phyloP scores from a whole-genome alignment of 2,888 invertebrate genomes.

The Drosophila differens region DNA sequence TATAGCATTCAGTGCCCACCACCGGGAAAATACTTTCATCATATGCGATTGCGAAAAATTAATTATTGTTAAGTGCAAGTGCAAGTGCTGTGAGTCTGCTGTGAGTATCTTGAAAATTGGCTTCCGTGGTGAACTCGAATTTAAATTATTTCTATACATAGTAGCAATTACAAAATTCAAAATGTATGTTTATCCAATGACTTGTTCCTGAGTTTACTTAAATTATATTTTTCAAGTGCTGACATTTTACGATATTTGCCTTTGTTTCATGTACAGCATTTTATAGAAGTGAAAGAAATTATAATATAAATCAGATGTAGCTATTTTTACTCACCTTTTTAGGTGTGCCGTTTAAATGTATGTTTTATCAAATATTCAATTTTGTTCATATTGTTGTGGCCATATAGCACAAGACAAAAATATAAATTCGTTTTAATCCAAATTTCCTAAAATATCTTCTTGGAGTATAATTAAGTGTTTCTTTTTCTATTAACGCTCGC shows the following conservation, averaged over 20 bases:
- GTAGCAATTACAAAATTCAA: not conserved
- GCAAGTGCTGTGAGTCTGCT: slow-evolving; percentile 45
- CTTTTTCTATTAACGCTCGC: not conserved
- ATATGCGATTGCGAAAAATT: slow-evolving; percentile 68
- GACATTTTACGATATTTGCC: not conserved
- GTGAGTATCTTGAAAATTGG: slow-evolving; percentile 6
- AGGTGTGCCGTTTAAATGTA: not conserved
- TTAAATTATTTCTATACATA: not conserved
- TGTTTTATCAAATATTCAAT: not conserved
- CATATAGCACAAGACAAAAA: not conserved
- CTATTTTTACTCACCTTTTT: not conserved
- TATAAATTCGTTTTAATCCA: not conserved
- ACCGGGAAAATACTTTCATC: slow-evolving; percentile 82
- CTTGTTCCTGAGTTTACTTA: slow-evolving; percentile 18
- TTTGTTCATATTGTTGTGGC: not conserved
- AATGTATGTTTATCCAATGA: not conserved
- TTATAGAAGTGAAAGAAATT: not conserved
- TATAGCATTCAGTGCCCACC: slow-evolving; percentile 81
- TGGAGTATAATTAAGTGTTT: not conserved
- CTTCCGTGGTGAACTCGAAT: slow-evolving; percentile 18
- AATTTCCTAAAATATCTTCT: not conserved
- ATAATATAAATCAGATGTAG: not conserved
- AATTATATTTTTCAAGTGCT: not conserved
- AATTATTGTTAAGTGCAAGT: slow-evolving; percentile 60
- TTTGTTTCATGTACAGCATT: not conserved